Evolutionary conservation across 2,113 vertebrate genomes (phyloP).

Genomic region (Pogonocichla stellata): DNA sequence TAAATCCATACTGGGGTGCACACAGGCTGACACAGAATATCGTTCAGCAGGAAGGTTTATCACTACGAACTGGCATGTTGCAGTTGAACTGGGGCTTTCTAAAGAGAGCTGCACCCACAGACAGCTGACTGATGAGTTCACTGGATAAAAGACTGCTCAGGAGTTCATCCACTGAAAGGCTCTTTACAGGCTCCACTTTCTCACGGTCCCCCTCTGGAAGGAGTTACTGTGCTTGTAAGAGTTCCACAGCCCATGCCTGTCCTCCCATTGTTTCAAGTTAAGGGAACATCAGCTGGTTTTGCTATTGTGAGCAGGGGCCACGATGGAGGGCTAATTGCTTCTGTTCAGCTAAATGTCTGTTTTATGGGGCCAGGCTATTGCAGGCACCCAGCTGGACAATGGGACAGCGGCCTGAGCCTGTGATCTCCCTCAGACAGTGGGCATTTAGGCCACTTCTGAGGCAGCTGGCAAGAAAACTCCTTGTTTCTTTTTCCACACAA

Average conservation of each 20-base stretch:
- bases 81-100: slow-evolving; percentile 19
- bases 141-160: slow-evolving; percentile 52
- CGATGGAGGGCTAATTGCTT: slow-evolving; percentile 53
- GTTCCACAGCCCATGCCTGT: neutral
- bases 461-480: slow-evolving; percentile 12
- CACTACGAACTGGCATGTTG: neutral
- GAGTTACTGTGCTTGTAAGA: slow-evolving; percentile 30
- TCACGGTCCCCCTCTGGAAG: slow-evolving; percentile 53
- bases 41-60: neutral
- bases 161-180: slow-evolving; percentile 50
- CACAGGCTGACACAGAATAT: neutral
- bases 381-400: slow-evolving; percentile 9
- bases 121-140: slow-evolving; percentile 63
- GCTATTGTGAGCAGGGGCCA: slow-evolving; percentile 43
- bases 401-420: neutral
- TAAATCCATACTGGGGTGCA: neutral
- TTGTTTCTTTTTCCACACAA: neutral
- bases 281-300: slow-evolving; percentile 59
- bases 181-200: slow-evolving; percentile 63
- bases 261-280: slow-evolving; percentile 60
- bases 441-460: slow-evolving; percentile 10
- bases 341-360: slow-evolving; percentile 43
- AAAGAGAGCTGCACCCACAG: slow-evolving; percentile 22
- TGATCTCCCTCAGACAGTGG: neutral
- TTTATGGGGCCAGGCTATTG: slow-evolving; percentile 34